These are phyloP conservation scores for Nyctibius bracteatus DNA, from an alignment of 2,113 vertebrate genomes.

Conservation along the genomic window DNA sequence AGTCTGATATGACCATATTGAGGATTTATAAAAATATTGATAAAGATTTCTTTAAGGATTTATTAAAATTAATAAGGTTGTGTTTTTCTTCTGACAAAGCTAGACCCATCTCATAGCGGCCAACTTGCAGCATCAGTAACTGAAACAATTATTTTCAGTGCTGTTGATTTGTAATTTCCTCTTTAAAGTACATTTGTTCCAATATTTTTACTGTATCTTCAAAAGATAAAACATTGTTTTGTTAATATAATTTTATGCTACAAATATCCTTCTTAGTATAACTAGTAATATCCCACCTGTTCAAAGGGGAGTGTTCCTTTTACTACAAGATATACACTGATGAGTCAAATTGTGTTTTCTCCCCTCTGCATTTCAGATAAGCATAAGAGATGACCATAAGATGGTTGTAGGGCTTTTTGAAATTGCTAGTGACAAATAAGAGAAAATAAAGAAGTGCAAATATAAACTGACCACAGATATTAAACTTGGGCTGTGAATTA, in stretches of 20 bases:
- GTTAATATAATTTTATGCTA: not conserved
- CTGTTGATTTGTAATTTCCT: not conserved
- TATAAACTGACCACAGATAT: not conserved
- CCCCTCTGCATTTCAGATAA: not conserved
- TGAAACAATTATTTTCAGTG: not conserved
- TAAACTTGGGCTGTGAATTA: not conserved
- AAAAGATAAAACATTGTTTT: not conserved
- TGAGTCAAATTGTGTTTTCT: not conserved
- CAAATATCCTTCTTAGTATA: not conserved
- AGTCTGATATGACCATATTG: not conserved
- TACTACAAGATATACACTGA: fast-evolving
- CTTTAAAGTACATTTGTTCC: not conserved
- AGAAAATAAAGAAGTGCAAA: not conserved
- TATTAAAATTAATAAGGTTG: not conserved
- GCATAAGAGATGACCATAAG: not conserved
- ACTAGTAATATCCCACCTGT: not conserved
- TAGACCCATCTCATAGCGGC: not conserved
- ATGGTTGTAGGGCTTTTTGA: not conserved
- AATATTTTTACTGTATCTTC: not conserved
- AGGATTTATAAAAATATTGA: not conserved
- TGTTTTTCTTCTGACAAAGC: not conserved
- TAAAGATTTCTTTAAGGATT: not conserved
- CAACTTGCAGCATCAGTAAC: not conserved
- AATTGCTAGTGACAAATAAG: not conserved
- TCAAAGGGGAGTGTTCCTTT: not conserved